phyloP scores from a whole-genome alignment of 2,888 invertebrate species.

The Leptinotarsa peninsularis region DNA sequence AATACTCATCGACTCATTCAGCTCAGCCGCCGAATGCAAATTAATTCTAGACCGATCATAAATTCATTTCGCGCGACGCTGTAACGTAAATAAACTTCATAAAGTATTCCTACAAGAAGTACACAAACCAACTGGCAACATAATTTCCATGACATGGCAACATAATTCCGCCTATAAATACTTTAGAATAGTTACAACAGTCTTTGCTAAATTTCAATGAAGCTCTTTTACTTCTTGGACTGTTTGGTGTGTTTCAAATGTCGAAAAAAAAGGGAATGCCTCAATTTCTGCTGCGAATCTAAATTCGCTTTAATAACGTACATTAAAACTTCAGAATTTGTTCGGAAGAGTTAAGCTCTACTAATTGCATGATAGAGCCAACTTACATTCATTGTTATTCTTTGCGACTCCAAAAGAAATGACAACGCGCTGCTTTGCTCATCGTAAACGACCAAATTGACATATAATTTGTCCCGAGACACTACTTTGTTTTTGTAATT shows the following conservation, averaged over 20 bases:
- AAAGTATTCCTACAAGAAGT: conserved; percentile 12
- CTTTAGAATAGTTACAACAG: conserved; percentile 35
- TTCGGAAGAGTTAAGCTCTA: conserved; percentile 63
- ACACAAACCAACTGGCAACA: conserved; percentile 22
- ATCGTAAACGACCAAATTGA: conserved; percentile 56
- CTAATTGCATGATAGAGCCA: conserved; percentile 65
- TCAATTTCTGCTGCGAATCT: conserved; percentile 56
- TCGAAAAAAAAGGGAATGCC: conserved; percentile 49
- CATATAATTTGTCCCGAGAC: conserved; percentile 55
- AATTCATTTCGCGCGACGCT: conserved; percentile 10
- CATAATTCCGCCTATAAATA: conserved; percentile 41
- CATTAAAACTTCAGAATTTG: conserved; percentile 65
- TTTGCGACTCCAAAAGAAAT: conserved; percentile 56
- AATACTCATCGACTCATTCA: too few species aligned
- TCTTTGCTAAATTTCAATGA: conserved; percentile 39
- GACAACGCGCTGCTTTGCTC: conserved; percentile 23
- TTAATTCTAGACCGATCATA: not conserved
- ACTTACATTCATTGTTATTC: conserved; percentile 66
- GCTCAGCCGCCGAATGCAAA: not conserved
- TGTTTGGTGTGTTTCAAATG: conserved; percentile 48
- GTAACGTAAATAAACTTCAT: conserved; percentile 17
- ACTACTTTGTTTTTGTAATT: conserved; percentile 44
- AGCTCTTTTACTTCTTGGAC: conserved; percentile 45
- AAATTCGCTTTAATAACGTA: conserved; percentile 65
- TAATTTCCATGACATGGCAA: conserved; percentile 35